Evolutionary conservation across 2,797 vertebrate species (phyloP).

Genomic region (Sparus aurata): DNA sequence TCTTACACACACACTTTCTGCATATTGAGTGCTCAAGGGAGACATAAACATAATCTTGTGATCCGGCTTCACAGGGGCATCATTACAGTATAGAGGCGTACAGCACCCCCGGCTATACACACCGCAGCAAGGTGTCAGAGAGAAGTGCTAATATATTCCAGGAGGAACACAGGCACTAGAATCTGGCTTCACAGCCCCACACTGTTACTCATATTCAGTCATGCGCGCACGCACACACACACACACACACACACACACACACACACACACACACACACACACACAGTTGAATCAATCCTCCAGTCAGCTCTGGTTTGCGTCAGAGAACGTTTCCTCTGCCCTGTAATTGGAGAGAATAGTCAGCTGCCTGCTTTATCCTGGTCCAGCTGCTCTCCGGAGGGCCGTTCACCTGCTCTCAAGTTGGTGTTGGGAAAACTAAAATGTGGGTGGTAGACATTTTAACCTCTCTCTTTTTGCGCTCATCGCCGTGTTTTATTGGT

Average conservation of each 20-base stretch:
- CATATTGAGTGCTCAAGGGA: constrained; percentile 69
- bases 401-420: constrained; percentile 49
- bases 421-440: constrained; percentile 34
- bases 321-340: constrained; percentile 56
- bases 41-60: constrained; percentile 71
- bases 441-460: constrained; percentile 41
- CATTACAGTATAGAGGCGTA: constrained; percentile 64
- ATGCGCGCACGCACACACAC: constrained; percentile 28
- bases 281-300: constrained; percentile 57
- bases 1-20: constrained; percentile 41
- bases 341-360: constrained; percentile 70
- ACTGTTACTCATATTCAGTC: constrained; percentile 56
- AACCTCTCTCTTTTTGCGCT: constrained; percentile 32
- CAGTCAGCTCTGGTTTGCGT: constrained; percentile 65
- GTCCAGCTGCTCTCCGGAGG: constrained; percentile 58
- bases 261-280: constrained; percentile 18
- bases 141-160: constrained; percentile 66
- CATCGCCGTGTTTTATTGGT: constrained; percentile 37
- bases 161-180: constrained; percentile 52
- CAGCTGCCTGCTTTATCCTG: constrained; percentile 50
- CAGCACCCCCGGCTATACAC: constrained; percentile 54
- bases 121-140: constrained; percentile 56
- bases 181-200: constrained; percentile 42
- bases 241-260: constrained; percentile 25
- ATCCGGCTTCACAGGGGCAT: constrained; percentile 66